phyloP scores from a whole-genome alignment of 2,888 invertebrate species.

The Polydrusus pterygomalis region DNA sequence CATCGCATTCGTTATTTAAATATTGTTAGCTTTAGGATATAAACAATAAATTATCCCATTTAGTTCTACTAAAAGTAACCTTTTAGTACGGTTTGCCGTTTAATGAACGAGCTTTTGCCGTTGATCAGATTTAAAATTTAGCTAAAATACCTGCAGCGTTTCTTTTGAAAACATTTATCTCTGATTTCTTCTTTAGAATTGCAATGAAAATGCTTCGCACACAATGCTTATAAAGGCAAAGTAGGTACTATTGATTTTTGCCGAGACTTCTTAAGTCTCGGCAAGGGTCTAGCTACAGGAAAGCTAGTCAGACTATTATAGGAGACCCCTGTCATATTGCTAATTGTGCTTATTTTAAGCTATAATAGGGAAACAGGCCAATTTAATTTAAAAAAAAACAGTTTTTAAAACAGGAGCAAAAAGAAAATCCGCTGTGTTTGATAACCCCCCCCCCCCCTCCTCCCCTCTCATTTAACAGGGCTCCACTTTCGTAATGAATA shows the following conservation, averaged over 20 bases:
- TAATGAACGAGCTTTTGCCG: too few species aligned
- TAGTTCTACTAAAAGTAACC: not conserved
- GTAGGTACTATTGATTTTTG: conserved; percentile 34
- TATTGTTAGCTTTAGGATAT: not conserved
- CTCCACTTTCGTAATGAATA: too few species aligned
- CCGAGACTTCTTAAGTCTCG: conserved; percentile 26
- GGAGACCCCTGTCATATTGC: not conserved
- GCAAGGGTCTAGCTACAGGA: conserved; percentile 17
- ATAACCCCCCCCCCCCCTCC: too few species aligned
- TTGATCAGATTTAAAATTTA: conserved; percentile 19
- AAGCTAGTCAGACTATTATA: too few species aligned
- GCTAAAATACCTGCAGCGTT: conserved; percentile 31
- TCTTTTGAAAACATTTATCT: conserved; percentile 41
- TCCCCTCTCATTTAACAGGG: too few species aligned
- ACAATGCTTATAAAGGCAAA: conserved; percentile 42
- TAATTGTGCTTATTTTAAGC: conserved; percentile 1
- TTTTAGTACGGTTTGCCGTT: not conserved
- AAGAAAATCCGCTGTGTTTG: too few species aligned
- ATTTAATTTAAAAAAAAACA: too few species aligned
- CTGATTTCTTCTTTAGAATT: conserved; percentile 35
- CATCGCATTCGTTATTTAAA: not conserved
- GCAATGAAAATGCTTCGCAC: conserved; percentile 37
- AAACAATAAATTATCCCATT: not conserved
- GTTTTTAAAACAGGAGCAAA: too few species aligned
- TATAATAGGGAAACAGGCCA: too few species aligned